Evolutionary conservation across 2,888 invertebrate genomes (phyloP).

Genomic region (Lithophane leautieri): DNA sequence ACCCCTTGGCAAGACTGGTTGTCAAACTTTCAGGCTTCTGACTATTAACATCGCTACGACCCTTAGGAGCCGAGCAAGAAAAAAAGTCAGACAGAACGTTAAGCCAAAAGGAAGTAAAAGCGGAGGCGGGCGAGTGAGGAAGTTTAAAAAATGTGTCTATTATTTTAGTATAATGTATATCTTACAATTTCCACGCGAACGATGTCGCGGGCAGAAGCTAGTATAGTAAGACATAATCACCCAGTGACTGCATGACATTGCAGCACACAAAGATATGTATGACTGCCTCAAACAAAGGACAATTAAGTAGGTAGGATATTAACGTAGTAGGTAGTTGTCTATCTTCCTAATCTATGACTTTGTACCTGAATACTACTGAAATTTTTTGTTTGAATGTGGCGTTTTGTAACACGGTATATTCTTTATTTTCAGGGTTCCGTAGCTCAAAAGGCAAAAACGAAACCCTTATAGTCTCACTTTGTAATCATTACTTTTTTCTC

Average conservation of each 20-base stretch:
- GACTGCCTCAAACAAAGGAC: slow-evolving; percentile 48
- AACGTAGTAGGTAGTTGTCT: not conserved
- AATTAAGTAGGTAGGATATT: slow-evolving; percentile 37
- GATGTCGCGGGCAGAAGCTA: too few relatives aligned
- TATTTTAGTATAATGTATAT: too few relatives aligned
- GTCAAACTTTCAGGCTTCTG: too few relatives aligned
- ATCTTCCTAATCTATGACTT: slow-evolving; percentile 12
- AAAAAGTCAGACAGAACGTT: too few relatives aligned
- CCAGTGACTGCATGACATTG: slow-evolving; percentile 43
- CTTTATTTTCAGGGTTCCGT: not conserved
- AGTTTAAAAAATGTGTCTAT: too few relatives aligned
- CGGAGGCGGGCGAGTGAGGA: too few relatives aligned
- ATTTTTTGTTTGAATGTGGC: slow-evolving; percentile 8
- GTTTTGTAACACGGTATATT: not conserved
- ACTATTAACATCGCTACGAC: too few relatives aligned
- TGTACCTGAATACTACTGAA: slow-evolving; percentile 11
- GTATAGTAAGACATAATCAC: slow-evolving; percentile 11
- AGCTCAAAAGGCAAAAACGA: not conserved
- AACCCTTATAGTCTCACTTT: not conserved
- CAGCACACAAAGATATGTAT: slow-evolving; percentile 36
- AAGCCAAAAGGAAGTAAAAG: too few relatives aligned
- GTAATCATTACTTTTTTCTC: not conserved
- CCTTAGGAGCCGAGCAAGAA: too few relatives aligned
- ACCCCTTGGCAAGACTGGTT: too few relatives aligned
- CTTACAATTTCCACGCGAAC: too few relatives aligned